Percentiles rank a stretch among this genome's conserved stretches.
phyloP scores from a whole-genome alignment of 2,797 vertebrate genomes.

The Melanotaenia nigrans region DNA sequence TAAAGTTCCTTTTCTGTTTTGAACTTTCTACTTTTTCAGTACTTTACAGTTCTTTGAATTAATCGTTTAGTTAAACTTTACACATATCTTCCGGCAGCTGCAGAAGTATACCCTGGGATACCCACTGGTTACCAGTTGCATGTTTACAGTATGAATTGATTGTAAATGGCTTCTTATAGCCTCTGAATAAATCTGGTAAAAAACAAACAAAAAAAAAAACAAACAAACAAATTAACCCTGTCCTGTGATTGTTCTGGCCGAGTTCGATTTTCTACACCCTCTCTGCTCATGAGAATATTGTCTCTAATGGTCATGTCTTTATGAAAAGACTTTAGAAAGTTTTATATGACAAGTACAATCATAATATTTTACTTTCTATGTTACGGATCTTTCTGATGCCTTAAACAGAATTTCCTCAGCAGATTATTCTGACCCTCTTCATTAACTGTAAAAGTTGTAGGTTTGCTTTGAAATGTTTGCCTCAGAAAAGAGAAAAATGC shows the following conservation, averaged over 20 bases:
- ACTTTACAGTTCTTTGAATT: background rate
- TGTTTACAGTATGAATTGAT: background rate
- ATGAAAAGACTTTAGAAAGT: slow-evolving; percentile 1
- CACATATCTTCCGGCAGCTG: background rate
- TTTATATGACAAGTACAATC: background rate
- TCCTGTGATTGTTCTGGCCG: background rate
- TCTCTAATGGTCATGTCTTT: background rate
- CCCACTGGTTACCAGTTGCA: background rate
- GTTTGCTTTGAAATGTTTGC: background rate
- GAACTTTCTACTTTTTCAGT: background rate
- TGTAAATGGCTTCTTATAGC: background rate
- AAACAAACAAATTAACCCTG: background rate
- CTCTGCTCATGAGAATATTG: background rate
- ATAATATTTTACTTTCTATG: background rate
- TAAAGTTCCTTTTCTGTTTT: no score
- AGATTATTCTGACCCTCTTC: background rate
- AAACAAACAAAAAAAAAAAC: no score
- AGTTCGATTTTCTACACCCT: background rate
- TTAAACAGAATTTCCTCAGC: slow-evolving; percentile 5
- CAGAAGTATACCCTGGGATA: background rate
- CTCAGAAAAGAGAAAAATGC: slow-evolving; percentile 10
- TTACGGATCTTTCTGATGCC: background rate
- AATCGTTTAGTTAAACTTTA: background rate
- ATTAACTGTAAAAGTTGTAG: slow-evolving; percentile 4
- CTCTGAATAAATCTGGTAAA: background rate